phyloP scores from a whole-genome alignment of 2,888 invertebrate genomes.

The Ectemnius lituratus region DNA sequence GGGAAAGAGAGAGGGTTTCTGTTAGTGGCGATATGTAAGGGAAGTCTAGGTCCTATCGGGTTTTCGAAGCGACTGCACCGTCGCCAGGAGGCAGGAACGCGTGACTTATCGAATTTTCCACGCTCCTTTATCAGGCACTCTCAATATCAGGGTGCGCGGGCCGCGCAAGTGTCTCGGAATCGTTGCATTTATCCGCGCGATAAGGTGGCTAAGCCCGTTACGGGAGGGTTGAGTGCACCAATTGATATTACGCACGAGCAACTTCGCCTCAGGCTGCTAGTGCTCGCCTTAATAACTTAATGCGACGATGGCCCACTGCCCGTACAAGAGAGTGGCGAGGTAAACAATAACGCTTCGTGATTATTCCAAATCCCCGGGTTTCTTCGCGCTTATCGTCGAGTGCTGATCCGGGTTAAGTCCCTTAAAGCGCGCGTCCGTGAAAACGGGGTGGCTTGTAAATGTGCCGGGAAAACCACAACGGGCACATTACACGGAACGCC shows the following conservation, averaged over 20 bases:
- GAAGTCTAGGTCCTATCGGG: neutral
- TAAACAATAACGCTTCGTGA: conserved; percentile 33
- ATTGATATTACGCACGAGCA: conserved; percentile 22
- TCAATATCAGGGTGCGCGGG: neutral
- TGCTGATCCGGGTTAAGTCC: conserved; percentile 39
- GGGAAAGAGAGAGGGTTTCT: no score
- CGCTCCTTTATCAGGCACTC: neutral
- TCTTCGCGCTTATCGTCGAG: conserved; percentile 32
- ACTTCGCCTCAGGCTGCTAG: conserved; percentile 7
- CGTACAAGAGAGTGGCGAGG: conserved; percentile 9
- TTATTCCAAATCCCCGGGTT: conserved; percentile 27
- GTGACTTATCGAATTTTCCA: conserved; percentile 2
- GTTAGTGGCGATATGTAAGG: no score
- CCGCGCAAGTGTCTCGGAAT: conserved; percentile 8
- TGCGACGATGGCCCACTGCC: conserved; percentile 7
- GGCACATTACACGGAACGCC: conserved; percentile 29
- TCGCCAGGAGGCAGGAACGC: neutral
- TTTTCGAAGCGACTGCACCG: conserved; percentile 1
- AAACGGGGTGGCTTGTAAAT: conserved; percentile 31
- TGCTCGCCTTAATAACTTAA: conserved; percentile 17
- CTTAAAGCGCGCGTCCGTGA: conserved; percentile 26
- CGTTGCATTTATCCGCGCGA: conserved; percentile 17
- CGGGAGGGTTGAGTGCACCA: neutral
- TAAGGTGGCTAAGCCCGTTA: neutral
- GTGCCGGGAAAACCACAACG: conserved; percentile 27